Percentiles rank a stretch among this genome's conserved stretches.
Conservation (phyloP, 2,888 invertebrate genomes). For the Leptarthrus brevirostris region DNA sequence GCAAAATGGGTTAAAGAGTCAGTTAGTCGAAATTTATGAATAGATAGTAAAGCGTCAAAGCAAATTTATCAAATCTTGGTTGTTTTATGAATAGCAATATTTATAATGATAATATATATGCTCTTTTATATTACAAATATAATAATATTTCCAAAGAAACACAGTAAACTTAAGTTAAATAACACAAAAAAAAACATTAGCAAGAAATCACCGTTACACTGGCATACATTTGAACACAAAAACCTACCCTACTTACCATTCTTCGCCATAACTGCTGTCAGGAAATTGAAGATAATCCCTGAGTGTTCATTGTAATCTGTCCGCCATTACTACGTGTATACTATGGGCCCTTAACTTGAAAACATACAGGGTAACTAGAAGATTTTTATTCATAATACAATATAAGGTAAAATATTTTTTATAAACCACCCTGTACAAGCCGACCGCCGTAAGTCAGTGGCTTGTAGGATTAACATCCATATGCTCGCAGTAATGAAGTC, state of each 20-base stretch:
- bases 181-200: no score
- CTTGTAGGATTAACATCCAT: conserved; percentile 43
- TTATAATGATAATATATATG: no score
- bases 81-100: no score
- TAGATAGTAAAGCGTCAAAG: no score
- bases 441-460: conserved; percentile 45
- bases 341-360: background rate
- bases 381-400: background rate
- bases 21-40: no score
- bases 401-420: no score
- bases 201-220: no score
- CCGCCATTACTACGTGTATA: conserved; percentile 19
- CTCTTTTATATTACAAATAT: no score
- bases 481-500: conserved; percentile 33
- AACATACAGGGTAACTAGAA: conserved; percentile 5
- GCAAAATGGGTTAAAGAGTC: no score
- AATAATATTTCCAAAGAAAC: no score
- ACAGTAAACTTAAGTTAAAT: no score
- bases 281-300: conserved; percentile 46
- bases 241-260: conserved; percentile 6
- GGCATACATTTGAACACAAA: background rate
- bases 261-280: conserved; percentile 29
- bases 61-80: no score
- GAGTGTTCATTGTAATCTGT: conserved; percentile 32
- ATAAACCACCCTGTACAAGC: background rate